Evolutionary conservation across 2,888 invertebrate species (phyloP).

Genomic region (Allygus modestus): DNA sequence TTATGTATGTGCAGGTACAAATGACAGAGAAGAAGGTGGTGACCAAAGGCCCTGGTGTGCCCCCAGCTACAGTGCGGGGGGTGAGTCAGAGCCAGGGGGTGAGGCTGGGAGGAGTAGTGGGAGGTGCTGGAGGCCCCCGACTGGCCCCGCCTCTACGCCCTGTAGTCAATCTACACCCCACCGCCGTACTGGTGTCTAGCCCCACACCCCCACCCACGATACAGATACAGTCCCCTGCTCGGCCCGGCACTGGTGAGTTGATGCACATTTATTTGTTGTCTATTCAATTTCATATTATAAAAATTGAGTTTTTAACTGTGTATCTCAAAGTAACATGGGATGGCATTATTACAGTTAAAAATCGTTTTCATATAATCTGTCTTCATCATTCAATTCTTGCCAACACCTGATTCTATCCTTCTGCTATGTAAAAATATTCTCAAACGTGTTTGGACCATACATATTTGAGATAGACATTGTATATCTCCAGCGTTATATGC

Average conservation of each 20-base stretch:
- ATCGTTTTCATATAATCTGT: no score
- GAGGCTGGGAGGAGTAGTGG: background rate
- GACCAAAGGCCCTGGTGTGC: background rate
- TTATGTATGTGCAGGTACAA: background rate
- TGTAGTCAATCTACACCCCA: conserved; percentile 35
- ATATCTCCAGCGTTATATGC: no score
- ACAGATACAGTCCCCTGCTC: conserved; percentile 9
- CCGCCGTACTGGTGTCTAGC: conserved; percentile 39
- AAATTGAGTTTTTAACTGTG: no score
- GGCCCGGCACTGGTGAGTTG: background rate
- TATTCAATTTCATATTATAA: background rate
- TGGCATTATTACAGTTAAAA: no score
- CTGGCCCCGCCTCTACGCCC: conserved; percentile 28
- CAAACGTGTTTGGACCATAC: no score
- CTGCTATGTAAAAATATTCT: no score
- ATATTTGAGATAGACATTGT: no score
- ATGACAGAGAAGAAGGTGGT: conserved; percentile 37
- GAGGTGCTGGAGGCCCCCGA: background rate
- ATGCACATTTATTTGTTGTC: background rate
- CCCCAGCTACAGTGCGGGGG: background rate
- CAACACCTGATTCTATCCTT: no score
- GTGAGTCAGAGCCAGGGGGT: background rate
- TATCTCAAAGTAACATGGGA: no score
- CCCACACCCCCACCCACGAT: conserved; percentile 46
- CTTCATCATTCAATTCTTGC: no score